A percentile compares a stretch with the other conserved stretches of the same genome.
Evolutionary conservation across 1,140 invertebrate species (phyloP).

Genomic region (Hylaeus volcanicus): DNA sequence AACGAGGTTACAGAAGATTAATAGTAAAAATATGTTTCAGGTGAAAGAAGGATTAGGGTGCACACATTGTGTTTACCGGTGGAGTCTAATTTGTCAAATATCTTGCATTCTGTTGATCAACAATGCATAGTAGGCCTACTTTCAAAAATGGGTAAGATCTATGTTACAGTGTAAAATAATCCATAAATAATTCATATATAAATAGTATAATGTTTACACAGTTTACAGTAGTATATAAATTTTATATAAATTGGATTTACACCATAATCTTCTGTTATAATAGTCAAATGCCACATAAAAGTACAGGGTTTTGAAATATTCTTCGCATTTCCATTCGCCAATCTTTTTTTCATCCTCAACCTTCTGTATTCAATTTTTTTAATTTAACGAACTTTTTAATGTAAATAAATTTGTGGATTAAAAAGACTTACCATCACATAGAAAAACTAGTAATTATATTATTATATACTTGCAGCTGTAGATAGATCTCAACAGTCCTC

Average conservation of each 20-base stretch:
- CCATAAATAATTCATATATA: conserved; percentile 9
- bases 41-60: conserved; percentile 97
- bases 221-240: not conserved
- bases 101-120: conserved; percentile 96
- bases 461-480: conserved; percentile 85
- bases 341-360: too few relatives aligned
- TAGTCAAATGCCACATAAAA: too few relatives aligned
- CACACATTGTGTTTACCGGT: conserved; percentile 98
- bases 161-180: not conserved
- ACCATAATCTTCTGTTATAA: too few relatives aligned
- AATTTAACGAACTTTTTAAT: conserved; percentile 1
- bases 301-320: too few relatives aligned
- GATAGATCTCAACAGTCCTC: conserved; percentile 93
- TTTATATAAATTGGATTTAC: not conserved
- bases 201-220: not conserved
- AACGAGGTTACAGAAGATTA: not conserved
- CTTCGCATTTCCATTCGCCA: too few relatives aligned
- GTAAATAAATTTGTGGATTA: not conserved
- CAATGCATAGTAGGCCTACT: conserved; percentile 96
- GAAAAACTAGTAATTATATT: not conserved
- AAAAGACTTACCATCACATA: too few relatives aligned
- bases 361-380: too few relatives aligned
- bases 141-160: conserved; percentile 93
- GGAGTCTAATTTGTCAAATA: conserved; percentile 89
- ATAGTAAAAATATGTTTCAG: conserved; percentile 74